Evolutionary conservation across 2,888 invertebrate genomes (phyloP).

Genomic region (Parascotia fuliginaria): DNA sequence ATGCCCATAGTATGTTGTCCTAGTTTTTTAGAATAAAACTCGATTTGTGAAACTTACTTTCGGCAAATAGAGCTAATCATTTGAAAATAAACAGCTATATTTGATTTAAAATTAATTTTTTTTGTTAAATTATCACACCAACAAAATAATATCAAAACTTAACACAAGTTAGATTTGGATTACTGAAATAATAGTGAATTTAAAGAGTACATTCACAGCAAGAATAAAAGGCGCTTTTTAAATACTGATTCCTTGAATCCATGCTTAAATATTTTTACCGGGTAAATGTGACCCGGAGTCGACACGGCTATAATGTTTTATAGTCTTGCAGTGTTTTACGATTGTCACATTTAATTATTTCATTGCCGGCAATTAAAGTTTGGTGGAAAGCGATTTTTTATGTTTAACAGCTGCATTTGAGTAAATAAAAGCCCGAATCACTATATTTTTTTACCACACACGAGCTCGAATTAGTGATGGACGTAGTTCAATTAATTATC

Average conservation of each 20-base stretch:
- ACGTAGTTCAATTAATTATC: constrained; percentile 19
- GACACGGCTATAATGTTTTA: constrained; percentile 79
- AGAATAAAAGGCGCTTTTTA: constrained; percentile 32
- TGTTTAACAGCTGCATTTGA: constrained; percentile 80
- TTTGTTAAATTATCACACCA: too few relatives aligned
- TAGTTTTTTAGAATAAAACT: too few relatives aligned
- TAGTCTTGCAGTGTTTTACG: constrained; percentile 77
- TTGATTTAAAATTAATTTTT: too few relatives aligned
- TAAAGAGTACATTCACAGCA: not conserved
- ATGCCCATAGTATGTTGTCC: too few relatives aligned
- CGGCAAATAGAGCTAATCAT: too few relatives aligned
- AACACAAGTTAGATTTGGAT: too few relatives aligned
- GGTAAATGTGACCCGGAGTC: constrained; percentile 58
- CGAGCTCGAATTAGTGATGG: constrained; percentile 71
- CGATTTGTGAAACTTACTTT: too few relatives aligned
- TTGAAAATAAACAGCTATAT: too few relatives aligned
- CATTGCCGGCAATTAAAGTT: constrained; percentile 84
- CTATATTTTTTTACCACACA: constrained; percentile 83
- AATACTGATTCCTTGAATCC: constrained; percentile 34
- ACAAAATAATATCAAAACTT: too few relatives aligned
- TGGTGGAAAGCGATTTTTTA: constrained; percentile 79
- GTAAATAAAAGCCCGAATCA: constrained; percentile 79
- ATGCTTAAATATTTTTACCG: constrained; percentile 47
- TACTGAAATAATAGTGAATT: too few relatives aligned
- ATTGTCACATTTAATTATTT: constrained; percentile 85